These are phyloP conservation scores for Thymelicus sylvestris DNA, from an alignment of 2,888 invertebrate genomes.

Conservation along the genomic window DNA sequence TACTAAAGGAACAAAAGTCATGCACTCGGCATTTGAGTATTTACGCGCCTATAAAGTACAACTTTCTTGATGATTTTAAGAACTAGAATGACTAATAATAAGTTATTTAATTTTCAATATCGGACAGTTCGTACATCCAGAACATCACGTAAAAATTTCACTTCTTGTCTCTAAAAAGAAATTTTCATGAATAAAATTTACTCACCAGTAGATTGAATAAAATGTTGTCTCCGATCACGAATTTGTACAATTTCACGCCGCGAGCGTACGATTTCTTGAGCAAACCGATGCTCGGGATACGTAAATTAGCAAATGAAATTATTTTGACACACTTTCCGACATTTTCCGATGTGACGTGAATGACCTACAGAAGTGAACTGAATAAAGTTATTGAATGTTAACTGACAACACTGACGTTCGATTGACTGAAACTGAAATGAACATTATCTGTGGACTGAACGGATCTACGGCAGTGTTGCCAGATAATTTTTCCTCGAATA, in stretches of 20 bases:
- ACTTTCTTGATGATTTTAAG: not conserved
- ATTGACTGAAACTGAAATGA: not conserved
- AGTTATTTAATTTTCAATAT: not conserved
- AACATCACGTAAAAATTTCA: conserved; percentile 50
- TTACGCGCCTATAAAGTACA: not conserved
- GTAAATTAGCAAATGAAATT: conserved; percentile 57
- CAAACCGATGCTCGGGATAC: conserved; percentile 50
- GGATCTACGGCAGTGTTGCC: too few species aligned
- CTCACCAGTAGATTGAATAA: conserved; percentile 47
- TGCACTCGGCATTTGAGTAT: conserved; percentile 6
- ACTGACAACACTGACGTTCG: not conserved
- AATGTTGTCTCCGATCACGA: conserved; percentile 22
- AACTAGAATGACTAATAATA: not conserved
- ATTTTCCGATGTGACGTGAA: conserved; percentile 59
- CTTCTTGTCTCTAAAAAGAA: conserved; percentile 45
- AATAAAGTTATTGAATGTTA: too few species aligned
- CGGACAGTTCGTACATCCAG: conserved; percentile 1
- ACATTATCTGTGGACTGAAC: too few species aligned
- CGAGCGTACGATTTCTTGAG: conserved; percentile 47
- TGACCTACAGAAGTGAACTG: conserved; percentile 4
- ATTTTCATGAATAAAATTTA: conserved; percentile 43
- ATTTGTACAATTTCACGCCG: conserved; percentile 41
- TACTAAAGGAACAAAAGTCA: not conserved
- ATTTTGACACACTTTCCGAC: conserved; percentile 66
- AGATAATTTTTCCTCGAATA: too few species aligned